Conservation (phyloP, 2,888 invertebrate genomes). For the Eledone cirrhosa region DNA sequence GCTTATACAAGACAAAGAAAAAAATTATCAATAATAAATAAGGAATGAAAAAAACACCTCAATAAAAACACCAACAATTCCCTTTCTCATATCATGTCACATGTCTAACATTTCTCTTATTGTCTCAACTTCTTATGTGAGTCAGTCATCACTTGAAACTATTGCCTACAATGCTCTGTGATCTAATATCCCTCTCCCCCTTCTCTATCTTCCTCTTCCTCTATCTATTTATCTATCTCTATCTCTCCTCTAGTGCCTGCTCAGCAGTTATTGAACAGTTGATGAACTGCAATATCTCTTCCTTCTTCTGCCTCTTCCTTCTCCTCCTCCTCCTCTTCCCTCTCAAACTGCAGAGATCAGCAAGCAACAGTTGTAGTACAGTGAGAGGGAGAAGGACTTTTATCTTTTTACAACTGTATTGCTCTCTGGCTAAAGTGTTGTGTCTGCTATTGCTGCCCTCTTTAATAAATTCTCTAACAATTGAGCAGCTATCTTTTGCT, state of each 20-base stretch:
- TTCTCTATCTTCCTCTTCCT: too few relatives aligned
- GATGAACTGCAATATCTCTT: background rate
- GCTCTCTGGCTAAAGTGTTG: too few relatives aligned
- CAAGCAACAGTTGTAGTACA: too few relatives aligned
- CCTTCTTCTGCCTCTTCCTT: background rate
- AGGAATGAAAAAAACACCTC: constrained; percentile 11
- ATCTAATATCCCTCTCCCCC: background rate
- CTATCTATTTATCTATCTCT: background rate
- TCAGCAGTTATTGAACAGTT: too few relatives aligned
- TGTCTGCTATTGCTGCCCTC: background rate
- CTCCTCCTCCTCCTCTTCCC: background rate
- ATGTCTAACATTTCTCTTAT: background rate
- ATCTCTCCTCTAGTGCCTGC: background rate
- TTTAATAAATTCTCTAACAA: background rate
- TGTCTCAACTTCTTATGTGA: background rate
- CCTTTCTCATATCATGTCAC: background rate
- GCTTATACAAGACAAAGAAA: too few relatives aligned
- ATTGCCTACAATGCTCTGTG: background rate
- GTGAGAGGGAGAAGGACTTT: too few relatives aligned
- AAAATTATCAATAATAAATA: background rate
- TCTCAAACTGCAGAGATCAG: background rate
- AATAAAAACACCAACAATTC: background rate
- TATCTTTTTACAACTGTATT: too few relatives aligned
- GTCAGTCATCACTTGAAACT: background rate
- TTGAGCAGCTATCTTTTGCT: background rate